These are phyloP conservation scores for Thryonomys swinderianus DNA, from an alignment of 2,113 vertebrate genomes.

Conservation along the genomic window DNA sequence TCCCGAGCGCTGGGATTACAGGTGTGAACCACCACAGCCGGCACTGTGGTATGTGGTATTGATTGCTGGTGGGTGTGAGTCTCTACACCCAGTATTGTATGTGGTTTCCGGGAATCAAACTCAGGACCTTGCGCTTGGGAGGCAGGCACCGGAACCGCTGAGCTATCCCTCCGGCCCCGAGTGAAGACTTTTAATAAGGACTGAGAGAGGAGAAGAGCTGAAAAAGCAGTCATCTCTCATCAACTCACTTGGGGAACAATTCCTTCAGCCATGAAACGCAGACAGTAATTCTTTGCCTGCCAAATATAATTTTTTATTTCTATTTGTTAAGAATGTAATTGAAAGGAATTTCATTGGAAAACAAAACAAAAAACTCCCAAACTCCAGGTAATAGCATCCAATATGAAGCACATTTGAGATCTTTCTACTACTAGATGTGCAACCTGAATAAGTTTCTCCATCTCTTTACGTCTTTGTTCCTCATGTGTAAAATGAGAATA, in stretches of 20 bases:
- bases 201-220: neutral
- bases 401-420: neutral
- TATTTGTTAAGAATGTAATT: conserved; percentile 12
- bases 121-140: no score
- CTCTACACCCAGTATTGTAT: no score
- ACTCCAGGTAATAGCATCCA: neutral
- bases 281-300: neutral
- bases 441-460: neutral
- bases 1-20: no score
- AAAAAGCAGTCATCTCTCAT: neutral
- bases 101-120: no score
- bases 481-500: conserved; percentile 40
- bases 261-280: conserved; percentile 12
- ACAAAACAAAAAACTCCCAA: neutral
- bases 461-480: neutral
- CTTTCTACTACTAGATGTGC: neutral
- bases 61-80: no score
- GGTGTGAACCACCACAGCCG: no score
- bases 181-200: neutral
- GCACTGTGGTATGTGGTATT: no score
- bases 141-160: no score
- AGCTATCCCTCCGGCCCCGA: no score
- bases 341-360: conserved; percentile 31
- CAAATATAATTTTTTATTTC: conserved; percentile 34
- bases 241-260: neutral